phyloP scores from a whole-genome alignment of 2,797 vertebrate species.

The Platalea minor region DNA sequence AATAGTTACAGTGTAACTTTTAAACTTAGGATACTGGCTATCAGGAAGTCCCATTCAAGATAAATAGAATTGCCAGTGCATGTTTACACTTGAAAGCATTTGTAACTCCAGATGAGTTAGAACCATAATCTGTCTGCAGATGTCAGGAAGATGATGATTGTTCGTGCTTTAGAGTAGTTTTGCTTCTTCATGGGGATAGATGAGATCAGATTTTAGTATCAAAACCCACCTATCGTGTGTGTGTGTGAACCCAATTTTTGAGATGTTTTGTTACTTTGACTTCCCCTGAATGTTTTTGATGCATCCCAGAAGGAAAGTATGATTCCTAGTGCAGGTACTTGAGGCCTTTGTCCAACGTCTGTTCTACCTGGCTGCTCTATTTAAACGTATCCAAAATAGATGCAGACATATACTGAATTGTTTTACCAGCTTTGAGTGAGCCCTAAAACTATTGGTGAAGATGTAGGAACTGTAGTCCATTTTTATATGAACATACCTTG shows the following conservation, averaged over 20 bases:
- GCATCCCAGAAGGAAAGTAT: neutral
- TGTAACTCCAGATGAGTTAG: neutral
- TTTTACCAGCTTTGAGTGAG: neutral
- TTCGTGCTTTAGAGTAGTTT: neutral
- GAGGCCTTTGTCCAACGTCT: neutral
- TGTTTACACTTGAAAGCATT: neutral
- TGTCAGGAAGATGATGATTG: neutral
- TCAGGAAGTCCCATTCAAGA: neutral
- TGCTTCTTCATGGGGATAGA: neutral
- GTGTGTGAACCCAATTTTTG: neutral
- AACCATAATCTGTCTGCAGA: neutral
- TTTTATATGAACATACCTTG: neutral
- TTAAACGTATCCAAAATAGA: neutral
- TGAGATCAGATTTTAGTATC: neutral
- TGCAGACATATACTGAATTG: neutral
- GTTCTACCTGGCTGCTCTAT: neutral
- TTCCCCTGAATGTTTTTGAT: neutral
- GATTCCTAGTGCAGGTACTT: neutral
- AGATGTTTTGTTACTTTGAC: neutral
- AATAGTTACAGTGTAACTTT: neutral
- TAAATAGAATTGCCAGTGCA: neutral
- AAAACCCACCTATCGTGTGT: fast-evolving
- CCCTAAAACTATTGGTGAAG: neutral
- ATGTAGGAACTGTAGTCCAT: neutral
- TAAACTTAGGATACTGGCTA: neutral